Conservation (phyloP, 1,140 invertebrate genomes). For the Drosophila biarmipes region DNA sequence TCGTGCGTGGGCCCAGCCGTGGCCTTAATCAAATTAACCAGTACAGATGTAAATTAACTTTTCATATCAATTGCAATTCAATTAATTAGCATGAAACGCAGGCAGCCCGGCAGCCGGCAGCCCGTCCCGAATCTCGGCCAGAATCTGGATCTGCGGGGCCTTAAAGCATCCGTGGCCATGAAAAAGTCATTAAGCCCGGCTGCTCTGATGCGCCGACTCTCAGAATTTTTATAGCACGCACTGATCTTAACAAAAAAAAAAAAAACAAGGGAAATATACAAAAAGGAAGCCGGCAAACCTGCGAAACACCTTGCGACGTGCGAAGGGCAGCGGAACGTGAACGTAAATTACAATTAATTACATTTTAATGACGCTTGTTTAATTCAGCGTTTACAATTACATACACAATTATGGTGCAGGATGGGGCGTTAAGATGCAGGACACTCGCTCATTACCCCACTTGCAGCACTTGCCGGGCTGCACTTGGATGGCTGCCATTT, state of each 20-base stretch:
- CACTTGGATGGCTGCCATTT: constrained; percentile 62
- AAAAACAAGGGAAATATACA: neutral
- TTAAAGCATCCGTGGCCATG: constrained; percentile 27
- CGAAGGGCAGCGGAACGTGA: constrained; percentile 49
- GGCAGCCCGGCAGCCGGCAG: too few relatives aligned
- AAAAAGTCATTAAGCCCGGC: constrained; percentile 53
- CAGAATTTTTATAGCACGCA: constrained; percentile 53
- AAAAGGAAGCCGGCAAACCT: constrained; percentile 7
- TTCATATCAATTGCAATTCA: constrained; percentile 80
- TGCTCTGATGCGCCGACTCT: constrained; percentile 20
- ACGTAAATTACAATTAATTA: constrained; percentile 84
- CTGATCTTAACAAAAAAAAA: constrained; percentile 56
- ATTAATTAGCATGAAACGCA: constrained; percentile 69
- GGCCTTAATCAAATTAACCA: constrained; percentile 77
- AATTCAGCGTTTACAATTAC: constrained; percentile 84
- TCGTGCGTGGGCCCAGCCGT: constrained; percentile 34
- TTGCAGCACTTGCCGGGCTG: constrained; percentile 15
- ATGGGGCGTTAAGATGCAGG: constrained; percentile 27
- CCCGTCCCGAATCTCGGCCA: neutral
- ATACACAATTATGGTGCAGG: constrained; percentile 75
- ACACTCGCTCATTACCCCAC: constrained; percentile 66
- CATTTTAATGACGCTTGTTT: constrained; percentile 84
- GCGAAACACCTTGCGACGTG: constrained; percentile 68
- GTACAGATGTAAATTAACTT: constrained; percentile 79
- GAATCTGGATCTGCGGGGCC: constrained; percentile 8